Conservation (phyloP, 2,113 vertebrate species). For the Cephalopholis sonnerati region DNA sequence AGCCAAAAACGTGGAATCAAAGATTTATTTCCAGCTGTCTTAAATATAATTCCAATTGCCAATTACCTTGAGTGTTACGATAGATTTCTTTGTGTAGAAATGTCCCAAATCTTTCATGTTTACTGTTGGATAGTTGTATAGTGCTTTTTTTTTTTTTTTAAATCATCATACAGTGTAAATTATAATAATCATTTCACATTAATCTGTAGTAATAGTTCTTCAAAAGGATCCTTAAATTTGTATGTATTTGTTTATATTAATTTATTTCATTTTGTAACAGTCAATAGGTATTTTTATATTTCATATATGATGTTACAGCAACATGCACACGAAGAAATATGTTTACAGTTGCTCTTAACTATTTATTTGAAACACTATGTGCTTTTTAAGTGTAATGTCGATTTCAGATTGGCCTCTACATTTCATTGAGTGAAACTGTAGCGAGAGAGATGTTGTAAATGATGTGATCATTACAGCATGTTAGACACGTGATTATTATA, state of each 20-base stretch:
- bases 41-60: conserved; percentile 79
- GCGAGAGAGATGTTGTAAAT: conserved; percentile 13
- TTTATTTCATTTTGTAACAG: conserved; percentile 80
- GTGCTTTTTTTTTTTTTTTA: background rate
- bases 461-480: conserved; percentile 35
- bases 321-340: conserved; percentile 77
- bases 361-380: conserved; percentile 67
- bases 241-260: conserved; percentile 74
- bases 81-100: conserved; percentile 53
- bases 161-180: conserved; percentile 35
- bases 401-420: conserved; percentile 58
- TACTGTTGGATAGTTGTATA: conserved; percentile 49
- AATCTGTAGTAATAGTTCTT: conserved; percentile 44
- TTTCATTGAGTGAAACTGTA: conserved; percentile 48
- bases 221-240: conserved; percentile 57
- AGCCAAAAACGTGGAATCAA: conserved; percentile 70
- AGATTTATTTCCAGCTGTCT: conserved; percentile 60
- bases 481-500: conserved; percentile 15
- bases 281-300: conserved; percentile 79
- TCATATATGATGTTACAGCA: conserved; percentile 64
- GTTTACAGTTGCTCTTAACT: conserved; percentile 82
- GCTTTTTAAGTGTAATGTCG: conserved; percentile 60
- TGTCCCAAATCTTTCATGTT: conserved; percentile 54
- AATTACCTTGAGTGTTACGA: conserved; percentile 69
- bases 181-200: conserved; percentile 36